Percentiles rank a stretch among this genome's conserved stretches.
phyloP scores from a whole-genome alignment of 2,797 vertebrate species.

The Trachops cirrhosus region DNA sequence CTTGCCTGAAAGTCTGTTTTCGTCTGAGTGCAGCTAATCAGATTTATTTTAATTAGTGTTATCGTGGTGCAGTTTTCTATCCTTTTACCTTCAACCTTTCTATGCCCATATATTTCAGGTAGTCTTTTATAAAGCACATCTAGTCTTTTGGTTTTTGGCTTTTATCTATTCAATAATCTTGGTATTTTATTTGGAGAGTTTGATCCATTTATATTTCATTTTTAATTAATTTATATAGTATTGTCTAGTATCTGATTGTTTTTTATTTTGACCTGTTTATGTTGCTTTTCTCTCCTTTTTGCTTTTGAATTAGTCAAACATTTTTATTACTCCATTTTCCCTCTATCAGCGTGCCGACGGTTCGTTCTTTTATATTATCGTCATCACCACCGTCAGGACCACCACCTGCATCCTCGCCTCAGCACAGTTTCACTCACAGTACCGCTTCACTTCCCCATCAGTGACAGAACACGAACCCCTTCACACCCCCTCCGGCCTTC shows the following conservation, averaged over 20 bases:
- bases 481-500: background rate
- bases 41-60: conserved; percentile 18
- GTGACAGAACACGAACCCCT: background rate
- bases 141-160: background rate
- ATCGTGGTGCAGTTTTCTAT: background rate
- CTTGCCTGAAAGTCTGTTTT: background rate
- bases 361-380: background rate
- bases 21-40: background rate
- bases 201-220: conserved; percentile 21
- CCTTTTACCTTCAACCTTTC: background rate
- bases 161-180: conserved; percentile 21
- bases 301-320: background rate
- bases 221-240: background rate
- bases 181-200: background rate
- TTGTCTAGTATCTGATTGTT: background rate
- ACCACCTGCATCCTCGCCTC: background rate
- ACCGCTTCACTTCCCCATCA: background rate
- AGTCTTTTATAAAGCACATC: background rate
- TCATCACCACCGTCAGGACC: background rate
- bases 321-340: background rate
- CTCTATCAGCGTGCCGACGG: background rate
- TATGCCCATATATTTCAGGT: background rate
- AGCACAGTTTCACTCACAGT: background rate
- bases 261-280: conserved; percentile 5
- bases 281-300: background rate